Evolutionary conservation across 2,888 invertebrate species (phyloP).

Genomic region (Onchidella celtica): DNA sequence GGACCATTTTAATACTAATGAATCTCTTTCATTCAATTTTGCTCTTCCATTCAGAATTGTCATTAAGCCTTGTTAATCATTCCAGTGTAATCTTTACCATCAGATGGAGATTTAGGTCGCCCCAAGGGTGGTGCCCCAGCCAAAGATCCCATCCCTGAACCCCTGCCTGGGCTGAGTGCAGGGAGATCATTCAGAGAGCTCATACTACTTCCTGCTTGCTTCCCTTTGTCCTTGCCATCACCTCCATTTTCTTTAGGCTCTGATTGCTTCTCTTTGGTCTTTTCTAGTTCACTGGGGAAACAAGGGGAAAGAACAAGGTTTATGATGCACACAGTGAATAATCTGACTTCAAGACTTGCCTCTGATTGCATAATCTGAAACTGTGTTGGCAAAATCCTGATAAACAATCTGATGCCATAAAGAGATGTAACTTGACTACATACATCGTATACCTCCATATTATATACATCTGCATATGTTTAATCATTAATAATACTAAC

Average conservation of each 20-base stretch:
- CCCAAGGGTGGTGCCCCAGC: conserved; percentile 33
- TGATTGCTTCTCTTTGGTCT: conserved; percentile 8
- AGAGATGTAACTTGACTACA: not conserved
- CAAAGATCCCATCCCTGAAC: conserved; percentile 20
- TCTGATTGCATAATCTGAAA: no score
- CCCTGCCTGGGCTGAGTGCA: conserved; percentile 57
- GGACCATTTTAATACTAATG: no score
- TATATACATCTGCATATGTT: no score
- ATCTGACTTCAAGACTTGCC: not conserved
- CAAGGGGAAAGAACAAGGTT: no score
- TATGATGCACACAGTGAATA: no score
- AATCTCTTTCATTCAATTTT: no score
- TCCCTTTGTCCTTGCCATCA: conserved; percentile 52
- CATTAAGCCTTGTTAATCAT: no score
- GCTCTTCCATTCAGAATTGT: no score
- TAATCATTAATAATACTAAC: no score
- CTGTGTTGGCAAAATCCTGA: no score
- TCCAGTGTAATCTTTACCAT: conserved; percentile 18
- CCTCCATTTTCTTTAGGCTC: conserved; percentile 42
- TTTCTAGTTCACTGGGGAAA: conserved; percentile 45
- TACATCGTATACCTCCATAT: no score
- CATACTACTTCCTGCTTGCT: conserved; percentile 57
- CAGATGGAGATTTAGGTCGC: conserved; percentile 18
- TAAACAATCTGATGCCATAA: not conserved
- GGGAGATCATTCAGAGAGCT: conserved; percentile 70